Conservation (phyloP, 2,113 vertebrate species). For the Pycnonotus jocosus region DNA sequence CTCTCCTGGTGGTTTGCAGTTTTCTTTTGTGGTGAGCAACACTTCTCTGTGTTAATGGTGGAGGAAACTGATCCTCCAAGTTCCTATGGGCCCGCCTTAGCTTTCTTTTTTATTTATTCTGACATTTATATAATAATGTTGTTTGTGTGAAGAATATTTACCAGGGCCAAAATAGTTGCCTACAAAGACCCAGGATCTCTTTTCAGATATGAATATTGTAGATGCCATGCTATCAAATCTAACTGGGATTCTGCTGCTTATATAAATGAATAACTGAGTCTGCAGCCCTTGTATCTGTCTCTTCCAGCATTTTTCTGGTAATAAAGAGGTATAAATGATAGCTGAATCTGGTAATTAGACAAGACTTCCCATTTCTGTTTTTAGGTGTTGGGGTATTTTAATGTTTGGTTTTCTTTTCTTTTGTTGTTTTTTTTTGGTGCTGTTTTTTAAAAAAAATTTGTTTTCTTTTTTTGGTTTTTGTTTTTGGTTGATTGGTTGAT, state of each 20-base stretch:
- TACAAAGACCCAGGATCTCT: background rate
- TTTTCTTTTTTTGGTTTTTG: background rate
- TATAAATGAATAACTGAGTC: background rate
- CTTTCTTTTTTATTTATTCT: background rate
- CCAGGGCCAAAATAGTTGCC: background rate
- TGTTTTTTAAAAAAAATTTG: no score
- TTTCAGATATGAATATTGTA: background rate
- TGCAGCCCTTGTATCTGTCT: background rate
- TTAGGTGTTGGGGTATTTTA: no score
- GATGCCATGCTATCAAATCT: background rate
- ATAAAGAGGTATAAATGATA: constrained; percentile 15
- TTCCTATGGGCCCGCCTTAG: background rate
- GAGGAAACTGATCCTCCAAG: background rate
- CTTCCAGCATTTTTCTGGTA: background rate
- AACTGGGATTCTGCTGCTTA: background rate
- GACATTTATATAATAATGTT: background rate
- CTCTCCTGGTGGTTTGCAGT: background rate
- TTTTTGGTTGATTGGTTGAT: no score
- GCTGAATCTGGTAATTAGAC: constrained; percentile 37
- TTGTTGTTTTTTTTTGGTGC: background rate
- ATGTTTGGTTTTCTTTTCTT: no score
- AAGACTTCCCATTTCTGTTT: background rate
- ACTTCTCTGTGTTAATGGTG: background rate
- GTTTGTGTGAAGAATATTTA: background rate
- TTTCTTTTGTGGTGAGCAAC: background rate